Percentiles rank a stretch among this genome's conserved stretches.
phyloP scores from a whole-genome alignment of 1,140 invertebrate genomes.

The Mycetomoellerius zeteki region DNA sequence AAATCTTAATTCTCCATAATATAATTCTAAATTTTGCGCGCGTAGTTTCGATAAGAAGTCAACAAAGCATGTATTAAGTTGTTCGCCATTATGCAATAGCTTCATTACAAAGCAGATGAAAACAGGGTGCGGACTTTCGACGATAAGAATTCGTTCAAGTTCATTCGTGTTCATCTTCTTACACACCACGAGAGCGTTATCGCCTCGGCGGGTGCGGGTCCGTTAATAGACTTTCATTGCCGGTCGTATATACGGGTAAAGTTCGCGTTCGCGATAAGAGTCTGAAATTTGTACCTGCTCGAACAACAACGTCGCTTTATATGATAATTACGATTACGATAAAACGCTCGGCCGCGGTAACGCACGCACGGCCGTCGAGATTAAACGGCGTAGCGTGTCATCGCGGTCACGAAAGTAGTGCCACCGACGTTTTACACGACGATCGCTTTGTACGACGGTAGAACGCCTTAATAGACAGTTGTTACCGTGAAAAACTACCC shows the following conservation, averaged over 20 bases:
- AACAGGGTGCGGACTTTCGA: neutral
- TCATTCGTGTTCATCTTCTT: neutral
- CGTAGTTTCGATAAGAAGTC: neutral
- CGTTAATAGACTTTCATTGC: slow-evolving; percentile 31
- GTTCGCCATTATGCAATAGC: neutral
- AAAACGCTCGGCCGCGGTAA: slow-evolving; percentile 52
- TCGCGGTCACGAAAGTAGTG: slow-evolving; percentile 70
- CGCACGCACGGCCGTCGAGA: slow-evolving; percentile 53
- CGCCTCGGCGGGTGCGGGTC: neutral
- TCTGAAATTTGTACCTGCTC: slow-evolving; percentile 49
- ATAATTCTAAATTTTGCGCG: neutral
- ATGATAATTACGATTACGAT: slow-evolving; percentile 69
- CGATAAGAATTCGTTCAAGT: slow-evolving; percentile 20
- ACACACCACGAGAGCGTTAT: neutral
- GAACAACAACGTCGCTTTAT: slow-evolving; percentile 69
- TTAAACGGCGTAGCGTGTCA: slow-evolving; percentile 64
- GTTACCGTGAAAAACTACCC: slow-evolving; percentile 6
- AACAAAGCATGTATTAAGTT: neutral
- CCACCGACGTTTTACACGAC: slow-evolving; percentile 19
- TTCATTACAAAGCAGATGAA: neutral
- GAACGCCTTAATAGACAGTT: slow-evolving; percentile 10
- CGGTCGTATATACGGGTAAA: neutral
- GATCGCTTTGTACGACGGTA: slow-evolving; percentile 3
- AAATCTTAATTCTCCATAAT: neutral
- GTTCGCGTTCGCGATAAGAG: slow-evolving; percentile 42